These are phyloP conservation scores for Rhinoderma darwinii DNA, from an alignment of 2,113 vertebrate genomes.

Conservation along the genomic window DNA sequence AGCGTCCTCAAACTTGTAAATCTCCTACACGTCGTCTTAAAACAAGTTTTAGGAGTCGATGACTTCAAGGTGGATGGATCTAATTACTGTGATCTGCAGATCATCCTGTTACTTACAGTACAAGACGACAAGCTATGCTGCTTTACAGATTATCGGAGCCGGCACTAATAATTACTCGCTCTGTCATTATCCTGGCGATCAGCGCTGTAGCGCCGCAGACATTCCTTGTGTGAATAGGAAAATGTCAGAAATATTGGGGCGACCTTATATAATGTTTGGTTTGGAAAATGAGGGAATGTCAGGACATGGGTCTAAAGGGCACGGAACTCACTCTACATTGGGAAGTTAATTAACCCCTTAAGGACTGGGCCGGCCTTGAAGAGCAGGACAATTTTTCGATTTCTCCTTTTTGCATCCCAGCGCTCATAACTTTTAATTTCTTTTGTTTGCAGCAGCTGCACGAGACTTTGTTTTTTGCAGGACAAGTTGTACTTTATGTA, in stretches of 20 bases:
- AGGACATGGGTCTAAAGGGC: too few species aligned
- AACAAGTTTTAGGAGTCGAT: neutral
- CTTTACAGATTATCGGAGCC: conserved; percentile 6
- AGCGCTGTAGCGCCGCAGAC: neutral
- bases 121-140: neutral
- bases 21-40: neutral
- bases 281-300: too few species aligned
- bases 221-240: neutral
- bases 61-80: neutral
- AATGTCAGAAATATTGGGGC: neutral
- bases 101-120: conserved; percentile 1
- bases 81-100: conserved; percentile 5
- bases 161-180: neutral
- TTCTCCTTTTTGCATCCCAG: too few species aligned
- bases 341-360: too few species aligned
- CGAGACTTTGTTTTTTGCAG: too few species aligned
- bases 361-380: too few species aligned
- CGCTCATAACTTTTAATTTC: too few species aligned
- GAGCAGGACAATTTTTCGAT: too few species aligned
- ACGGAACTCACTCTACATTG: too few species aligned
- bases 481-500: too few species aligned
- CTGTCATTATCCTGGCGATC: neutral
- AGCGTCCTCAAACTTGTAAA: neutral
- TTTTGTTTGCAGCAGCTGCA: too few species aligned
- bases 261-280: neutral